A percentile compares a stretch with the other conserved stretches of the same genome.
These are phyloP conservation scores for Drosophila arizonae DNA, from an alignment of 1,140 invertebrate genomes.

Conservation along the genomic window DNA sequence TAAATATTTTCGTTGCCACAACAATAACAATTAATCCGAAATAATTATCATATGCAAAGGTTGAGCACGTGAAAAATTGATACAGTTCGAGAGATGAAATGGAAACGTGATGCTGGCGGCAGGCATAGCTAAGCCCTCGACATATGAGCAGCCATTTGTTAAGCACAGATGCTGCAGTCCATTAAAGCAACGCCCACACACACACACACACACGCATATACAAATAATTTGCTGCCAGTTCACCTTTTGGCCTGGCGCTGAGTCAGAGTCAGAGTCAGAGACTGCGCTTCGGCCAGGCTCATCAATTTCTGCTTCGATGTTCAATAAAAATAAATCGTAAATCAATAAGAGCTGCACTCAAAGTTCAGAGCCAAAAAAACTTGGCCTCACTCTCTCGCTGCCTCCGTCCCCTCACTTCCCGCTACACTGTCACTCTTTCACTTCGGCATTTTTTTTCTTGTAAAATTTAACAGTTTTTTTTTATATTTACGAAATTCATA, in stretches of 20 bases:
- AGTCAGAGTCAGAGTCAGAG: constrained; percentile 31
- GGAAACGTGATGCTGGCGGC: constrained; percentile 1
- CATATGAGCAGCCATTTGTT: constrained; percentile 25
- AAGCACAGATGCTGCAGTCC: constrained; percentile 10
- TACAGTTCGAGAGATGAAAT: background rate
- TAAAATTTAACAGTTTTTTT: constrained; percentile 69
- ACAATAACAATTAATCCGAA: constrained; percentile 18
- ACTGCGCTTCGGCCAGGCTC: constrained; percentile 36
- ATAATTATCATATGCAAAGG: constrained; percentile 23
- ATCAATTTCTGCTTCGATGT: constrained; percentile 68
- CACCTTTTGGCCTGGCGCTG: constrained; percentile 61
- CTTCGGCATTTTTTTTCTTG: constrained; percentile 32
- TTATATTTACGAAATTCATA: background rate
- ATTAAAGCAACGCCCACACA: constrained; percentile 16
- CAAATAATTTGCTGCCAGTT: constrained; percentile 3
- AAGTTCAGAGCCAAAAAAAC: constrained; percentile 40
- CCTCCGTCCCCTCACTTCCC: background rate
- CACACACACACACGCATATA: background rate
- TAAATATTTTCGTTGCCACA: constrained; percentile 9
- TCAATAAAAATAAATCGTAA: constrained; percentile 79
- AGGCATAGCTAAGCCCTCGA: background rate
- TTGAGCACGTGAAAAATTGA: constrained; percentile 13
- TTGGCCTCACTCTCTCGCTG: constrained; percentile 8
- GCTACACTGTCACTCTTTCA: constrained; percentile 30
- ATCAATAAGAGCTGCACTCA: constrained; percentile 74